Conservation (phyloP, 1,140 invertebrate species). For the Theocolax elegans region DNA sequence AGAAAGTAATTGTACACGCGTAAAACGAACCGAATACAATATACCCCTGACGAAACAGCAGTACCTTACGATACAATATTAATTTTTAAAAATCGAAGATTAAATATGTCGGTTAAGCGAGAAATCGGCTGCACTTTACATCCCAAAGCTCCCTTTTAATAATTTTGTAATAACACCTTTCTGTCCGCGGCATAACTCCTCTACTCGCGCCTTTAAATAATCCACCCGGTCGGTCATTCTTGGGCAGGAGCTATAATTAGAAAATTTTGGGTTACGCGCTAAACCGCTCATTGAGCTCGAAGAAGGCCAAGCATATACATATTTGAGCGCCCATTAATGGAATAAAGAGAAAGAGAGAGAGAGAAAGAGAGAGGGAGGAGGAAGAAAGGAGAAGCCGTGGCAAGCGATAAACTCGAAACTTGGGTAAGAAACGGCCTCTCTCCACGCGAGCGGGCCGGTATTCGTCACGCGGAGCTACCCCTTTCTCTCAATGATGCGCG, state of each 20-base stretch:
- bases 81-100: not conserved
- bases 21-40: not conserved
- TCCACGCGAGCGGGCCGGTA: conserved; percentile 39
- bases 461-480: conserved; percentile 48
- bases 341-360: not conserved
- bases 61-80: too few species aligned
- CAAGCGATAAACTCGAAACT: conserved; percentile 15
- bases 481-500: conserved; percentile 60
- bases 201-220: conserved; percentile 29
- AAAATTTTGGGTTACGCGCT: conserved; percentile 29
- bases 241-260: conserved; percentile 28
- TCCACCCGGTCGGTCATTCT: not conserved
- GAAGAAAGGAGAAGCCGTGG: not conserved
- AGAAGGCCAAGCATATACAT: too few species aligned
- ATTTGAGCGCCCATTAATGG: not conserved
- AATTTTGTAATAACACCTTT: conserved; percentile 38
- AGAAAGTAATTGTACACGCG: not conserved
- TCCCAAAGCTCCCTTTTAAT: conserved; percentile 24
- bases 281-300: too few species aligned
- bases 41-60: not conserved
- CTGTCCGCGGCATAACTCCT: conserved; percentile 27
- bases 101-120: conserved; percentile 5
- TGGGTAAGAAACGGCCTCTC: conserved; percentile 8
- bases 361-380: not conserved
- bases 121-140: conserved; percentile 5